These are phyloP conservation scores for Dioctria linearis DNA, from an alignment of 2,888 invertebrate species.

Conservation along the genomic window DNA sequence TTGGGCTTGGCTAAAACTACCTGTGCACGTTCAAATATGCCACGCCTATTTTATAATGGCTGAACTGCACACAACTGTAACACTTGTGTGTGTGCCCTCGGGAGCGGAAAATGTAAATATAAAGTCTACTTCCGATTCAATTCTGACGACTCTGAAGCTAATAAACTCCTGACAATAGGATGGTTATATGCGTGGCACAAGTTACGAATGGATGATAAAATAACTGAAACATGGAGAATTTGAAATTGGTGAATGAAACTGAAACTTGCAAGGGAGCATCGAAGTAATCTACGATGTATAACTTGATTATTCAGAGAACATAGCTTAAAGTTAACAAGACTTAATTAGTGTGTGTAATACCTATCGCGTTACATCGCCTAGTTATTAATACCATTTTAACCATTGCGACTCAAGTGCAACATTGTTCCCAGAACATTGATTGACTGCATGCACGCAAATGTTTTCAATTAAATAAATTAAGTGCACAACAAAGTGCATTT, in stretches of 20 bases:
- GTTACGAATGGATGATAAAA: too few relatives aligned
- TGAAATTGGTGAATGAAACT: too few relatives aligned
- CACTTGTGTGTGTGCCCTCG: conserved; percentile 61
- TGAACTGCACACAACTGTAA: conserved; percentile 54
- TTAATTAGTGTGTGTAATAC: conserved; percentile 35
- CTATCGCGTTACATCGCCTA: neutral
- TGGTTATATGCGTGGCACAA: neutral
- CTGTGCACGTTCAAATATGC: conserved; percentile 56
- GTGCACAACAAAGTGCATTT: conserved; percentile 1
- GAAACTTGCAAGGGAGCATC: neutral
- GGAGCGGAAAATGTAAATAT: conserved; percentile 29
- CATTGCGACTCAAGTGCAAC: conserved; percentile 25
- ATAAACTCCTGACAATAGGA: conserved; percentile 57
- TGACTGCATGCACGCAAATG: conserved; percentile 26
- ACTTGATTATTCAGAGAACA: neutral
- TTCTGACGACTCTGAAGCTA: conserved; percentile 40
- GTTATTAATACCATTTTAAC: neutral
- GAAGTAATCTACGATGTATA: neutral
- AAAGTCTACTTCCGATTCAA: too few relatives aligned
- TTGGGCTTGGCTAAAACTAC: conserved; percentile 4
- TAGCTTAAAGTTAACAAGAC: conserved; percentile 2
- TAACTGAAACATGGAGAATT: too few relatives aligned
- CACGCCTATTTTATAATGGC: conserved; percentile 70
- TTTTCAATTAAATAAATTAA: conserved; percentile 17
- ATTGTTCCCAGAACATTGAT: conserved; percentile 1